Percentiles rank a stretch among this genome's conserved stretches.
phyloP scores from a whole-genome alignment of 2,888 invertebrate species.

The Calameuta pallipes region DNA sequence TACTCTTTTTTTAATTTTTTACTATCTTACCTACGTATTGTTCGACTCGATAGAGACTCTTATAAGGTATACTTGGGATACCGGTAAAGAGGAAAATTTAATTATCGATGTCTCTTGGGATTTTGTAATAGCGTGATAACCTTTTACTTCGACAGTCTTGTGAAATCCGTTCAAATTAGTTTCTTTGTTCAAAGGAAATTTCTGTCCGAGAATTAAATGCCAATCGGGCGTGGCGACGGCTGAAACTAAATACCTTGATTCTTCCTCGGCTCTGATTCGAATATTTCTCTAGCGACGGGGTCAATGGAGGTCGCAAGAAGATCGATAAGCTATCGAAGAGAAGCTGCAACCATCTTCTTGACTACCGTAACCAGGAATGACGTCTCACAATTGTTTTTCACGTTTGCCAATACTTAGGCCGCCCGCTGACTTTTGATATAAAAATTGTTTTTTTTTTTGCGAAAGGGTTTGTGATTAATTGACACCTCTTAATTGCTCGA shows the following conservation, averaged over 20 bases:
- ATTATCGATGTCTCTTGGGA: not conserved
- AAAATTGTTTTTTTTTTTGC: too few species aligned
- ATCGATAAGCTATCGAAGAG: too few species aligned
- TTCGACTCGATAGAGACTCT: too few species aligned
- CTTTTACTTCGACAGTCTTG: not conserved
- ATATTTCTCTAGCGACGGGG: not conserved
- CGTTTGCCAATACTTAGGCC: too few species aligned
- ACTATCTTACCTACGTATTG: too few species aligned
- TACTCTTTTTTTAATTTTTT: too few species aligned
- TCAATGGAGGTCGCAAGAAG: not conserved
- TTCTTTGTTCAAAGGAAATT: conserved; percentile 44
- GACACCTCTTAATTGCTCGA: too few species aligned
- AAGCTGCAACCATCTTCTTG: too few species aligned
- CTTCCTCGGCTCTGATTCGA: not conserved
- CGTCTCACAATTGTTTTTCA: too few species aligned
- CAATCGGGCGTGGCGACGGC: conserved; percentile 50
- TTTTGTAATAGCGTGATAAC: not conserved
- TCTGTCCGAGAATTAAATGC: conserved; percentile 57
- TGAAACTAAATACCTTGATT: not conserved
- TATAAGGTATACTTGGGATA: not conserved
- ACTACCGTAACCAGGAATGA: too few species aligned
- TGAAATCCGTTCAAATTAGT: not conserved
- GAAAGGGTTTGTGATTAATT: too few species aligned
- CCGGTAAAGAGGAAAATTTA: not conserved
- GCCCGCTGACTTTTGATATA: too few species aligned